phyloP scores from a whole-genome alignment of 2,888 invertebrate species.

The Eupithecia inturbata region DNA sequence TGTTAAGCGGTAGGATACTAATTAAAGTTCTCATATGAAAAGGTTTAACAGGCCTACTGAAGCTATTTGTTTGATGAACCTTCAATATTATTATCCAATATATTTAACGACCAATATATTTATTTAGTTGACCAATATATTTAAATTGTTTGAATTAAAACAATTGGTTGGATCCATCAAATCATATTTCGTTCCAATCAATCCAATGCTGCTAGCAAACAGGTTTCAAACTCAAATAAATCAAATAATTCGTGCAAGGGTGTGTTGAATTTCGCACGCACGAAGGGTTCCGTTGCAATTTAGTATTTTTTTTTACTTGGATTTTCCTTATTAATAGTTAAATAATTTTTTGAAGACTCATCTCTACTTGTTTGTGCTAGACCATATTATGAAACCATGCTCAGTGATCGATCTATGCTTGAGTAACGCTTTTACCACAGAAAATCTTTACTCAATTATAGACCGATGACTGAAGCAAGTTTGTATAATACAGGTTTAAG shows the following conservation, averaged over 20 bases:
- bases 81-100: background rate
- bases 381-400: no score
- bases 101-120: background rate
- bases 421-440: no score
- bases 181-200: background rate
- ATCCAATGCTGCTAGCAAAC: background rate
- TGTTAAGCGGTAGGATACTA: no score
- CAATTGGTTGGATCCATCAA: background rate
- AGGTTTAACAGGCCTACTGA: background rate
- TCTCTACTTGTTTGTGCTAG: no score
- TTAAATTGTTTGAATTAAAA: background rate
- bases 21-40: background rate
- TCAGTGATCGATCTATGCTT: no score
- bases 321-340: no score
- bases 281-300: background rate
- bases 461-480: no score
- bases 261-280: background rate
- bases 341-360: no score
- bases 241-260: background rate
- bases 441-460: no score
- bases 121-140: constrained; percentile 1
- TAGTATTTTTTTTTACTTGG: no score
- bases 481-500: no score
- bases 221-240: background rate
- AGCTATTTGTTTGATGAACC: background rate